Evolutionary conservation across 2,113 vertebrate species (phyloP).

Genomic region (Oncorhynchus mykiss): DNA sequence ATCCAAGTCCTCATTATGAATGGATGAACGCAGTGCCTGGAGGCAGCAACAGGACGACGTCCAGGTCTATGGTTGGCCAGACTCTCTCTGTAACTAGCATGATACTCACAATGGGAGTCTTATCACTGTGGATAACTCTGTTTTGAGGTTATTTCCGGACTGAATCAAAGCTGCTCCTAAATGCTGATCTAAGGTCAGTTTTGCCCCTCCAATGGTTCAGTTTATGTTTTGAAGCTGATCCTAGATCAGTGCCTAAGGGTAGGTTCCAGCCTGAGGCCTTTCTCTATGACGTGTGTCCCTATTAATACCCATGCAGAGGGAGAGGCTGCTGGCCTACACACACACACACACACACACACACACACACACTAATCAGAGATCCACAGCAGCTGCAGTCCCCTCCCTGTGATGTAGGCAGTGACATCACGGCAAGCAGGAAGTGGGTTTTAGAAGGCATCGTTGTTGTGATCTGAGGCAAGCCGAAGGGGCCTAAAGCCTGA

Average conservation of each 20-base stretch:
- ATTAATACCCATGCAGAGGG: constrained; percentile 51
- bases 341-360: constrained; percentile 15
- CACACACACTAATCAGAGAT: constrained; percentile 75
- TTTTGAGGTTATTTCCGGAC: too few relatives aligned
- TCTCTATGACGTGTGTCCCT: constrained; percentile 49
- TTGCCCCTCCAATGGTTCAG: not conserved
- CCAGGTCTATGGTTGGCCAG: too few relatives aligned
- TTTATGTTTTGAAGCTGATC: constrained; percentile 26
- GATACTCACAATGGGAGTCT: too few relatives aligned
- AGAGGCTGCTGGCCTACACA: constrained; percentile 16
- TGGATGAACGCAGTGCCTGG: not conserved
- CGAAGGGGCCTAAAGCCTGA: not conserved
- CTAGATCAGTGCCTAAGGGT: constrained; percentile 32
- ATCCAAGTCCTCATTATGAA: not conserved
- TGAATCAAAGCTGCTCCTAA: not conserved
- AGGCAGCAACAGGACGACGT: not conserved
- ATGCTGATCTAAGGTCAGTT: not conserved
- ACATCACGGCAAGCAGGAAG: constrained; percentile 45
- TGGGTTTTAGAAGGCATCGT: constrained; percentile 14
- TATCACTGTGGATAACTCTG: too few relatives aligned
- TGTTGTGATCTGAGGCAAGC: constrained; percentile 62
- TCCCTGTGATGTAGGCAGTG: constrained; percentile 46
- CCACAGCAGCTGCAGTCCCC: constrained; percentile 63
- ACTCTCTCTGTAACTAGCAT: too few relatives aligned
- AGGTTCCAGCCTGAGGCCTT: constrained; percentile 52